Conservation (phyloP, 2,888 invertebrate species). For the Pristionchus maxplancki region DNA sequence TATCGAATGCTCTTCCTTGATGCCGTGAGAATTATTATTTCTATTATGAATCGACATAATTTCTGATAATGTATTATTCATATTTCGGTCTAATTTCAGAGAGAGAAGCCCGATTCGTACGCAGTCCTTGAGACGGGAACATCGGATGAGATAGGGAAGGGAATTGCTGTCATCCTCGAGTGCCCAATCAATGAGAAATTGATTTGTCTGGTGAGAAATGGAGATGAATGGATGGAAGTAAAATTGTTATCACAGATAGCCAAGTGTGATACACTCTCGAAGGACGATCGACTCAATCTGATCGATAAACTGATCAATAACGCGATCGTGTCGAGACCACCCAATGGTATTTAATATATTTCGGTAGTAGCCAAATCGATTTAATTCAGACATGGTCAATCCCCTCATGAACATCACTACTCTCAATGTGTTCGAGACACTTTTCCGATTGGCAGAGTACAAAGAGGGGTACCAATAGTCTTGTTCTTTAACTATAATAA, state of each 20-base stretch:
- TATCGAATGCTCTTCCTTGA: slow-evolving; percentile 30
- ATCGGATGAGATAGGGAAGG: slow-evolving; percentile 6
- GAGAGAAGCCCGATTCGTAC: background rate
- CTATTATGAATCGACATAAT: background rate
- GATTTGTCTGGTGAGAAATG: background rate
- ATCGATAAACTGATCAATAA: slow-evolving; percentile 2
- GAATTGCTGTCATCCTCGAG: background rate
- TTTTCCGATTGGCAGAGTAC: slow-evolving; percentile 9
- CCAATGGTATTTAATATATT: background rate
- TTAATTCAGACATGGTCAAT: background rate
- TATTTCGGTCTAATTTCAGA: background rate
- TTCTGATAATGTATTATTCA: background rate
- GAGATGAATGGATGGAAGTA: background rate
- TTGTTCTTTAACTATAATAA: background rate
- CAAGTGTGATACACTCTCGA: slow-evolving; percentile 4
- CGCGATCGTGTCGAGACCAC: background rate
- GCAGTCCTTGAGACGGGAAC: background rate
- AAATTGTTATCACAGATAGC: background rate
- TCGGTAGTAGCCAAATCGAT: background rate
- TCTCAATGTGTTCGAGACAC: slow-evolving; percentile 19
- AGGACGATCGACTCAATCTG: slow-evolving; percentile 10
- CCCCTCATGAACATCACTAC: slow-evolving; percentile 7
- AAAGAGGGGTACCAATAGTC: background rate
- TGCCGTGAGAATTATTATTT: background rate
- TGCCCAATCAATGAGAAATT: slow-evolving; percentile 31